Evolutionary conservation across 2,888 invertebrate genomes (phyloP), one percentile per base, ranked within the genome.

Genomic region (Lepetodrilus schrolli): DNA sequence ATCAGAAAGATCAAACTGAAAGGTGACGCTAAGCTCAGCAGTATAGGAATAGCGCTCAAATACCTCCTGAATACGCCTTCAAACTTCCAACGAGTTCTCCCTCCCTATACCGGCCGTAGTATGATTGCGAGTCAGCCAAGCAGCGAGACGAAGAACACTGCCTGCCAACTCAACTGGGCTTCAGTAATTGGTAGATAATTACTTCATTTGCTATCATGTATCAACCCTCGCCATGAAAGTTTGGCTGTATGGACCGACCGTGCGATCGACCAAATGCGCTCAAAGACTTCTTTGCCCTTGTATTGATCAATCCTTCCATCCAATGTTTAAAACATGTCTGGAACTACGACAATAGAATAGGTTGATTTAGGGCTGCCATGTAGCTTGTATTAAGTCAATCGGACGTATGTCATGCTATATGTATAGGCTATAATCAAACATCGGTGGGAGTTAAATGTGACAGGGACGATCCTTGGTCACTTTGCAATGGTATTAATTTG

Each of bases 151-250:
- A 34, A 58, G 17, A 58, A 30, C 26, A 34, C 58, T 58, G 58
- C 8, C 30, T 58, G 13, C 58, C 34, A 58, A 34, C 30, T 34
- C 34, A 58, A 34, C 30, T 34, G 34, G 34, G 58, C 30, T 30
- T 17, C 34, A 30, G 30, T 58, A 58, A 58, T 58, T 58, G 58
- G 30, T 30, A 30, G 21, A 58, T 58, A 58, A 58, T 58, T 58
- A 58, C 58, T 30, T 34, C 58, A 58, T 58, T 13, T 34, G 30
- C 17, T 43, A 43, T 43, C 3, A 43, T 43, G 43, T 43, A 43
- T 13, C 43, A 13, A 43, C 2, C 43, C 17, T 17, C 58, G 26
- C 30, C 23, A 17, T 7, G 30, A 34, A 7, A 10, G 10, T n/a
- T 17, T 34, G 30, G n/a, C 17, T 30, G n/a, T 23, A 30, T 8